Evolutionary conservation across 2,888 invertebrate genomes (phyloP), one percentile per base, ranked within the genome.

Genomic region (Drosophila borborema): DNA sequence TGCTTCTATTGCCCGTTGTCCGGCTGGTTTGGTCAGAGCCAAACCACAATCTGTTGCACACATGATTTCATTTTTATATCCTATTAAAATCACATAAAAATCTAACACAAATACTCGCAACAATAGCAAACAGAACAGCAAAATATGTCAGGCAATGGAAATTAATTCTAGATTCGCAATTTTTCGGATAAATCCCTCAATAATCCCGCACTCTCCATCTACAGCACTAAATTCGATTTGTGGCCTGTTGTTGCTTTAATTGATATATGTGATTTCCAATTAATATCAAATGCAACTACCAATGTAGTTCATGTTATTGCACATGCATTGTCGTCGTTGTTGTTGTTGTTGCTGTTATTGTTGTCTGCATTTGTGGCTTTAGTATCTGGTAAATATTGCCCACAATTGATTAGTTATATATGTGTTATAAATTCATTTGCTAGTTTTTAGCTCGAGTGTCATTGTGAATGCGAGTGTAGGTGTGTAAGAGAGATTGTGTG

Each of bases 11-110:
- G 68, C 8, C 36, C 14, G 31, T 28, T 56, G 59, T 69, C 23
- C 73, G 41, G 54, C 59, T 64, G 62, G 48, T 60, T 60, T 18
- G 74, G 64, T 53, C 58, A 56, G 63, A 18, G 41, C 38, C 51
- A 8, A 14, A 66, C 86, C 86, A 67, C 86, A 86, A 86, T 86
- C 86, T 86, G 86, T 90, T 86, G 86, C 86, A 90, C 90, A 86
- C 88, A 90, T 86, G 88, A 86, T 86, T 86, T 86, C 90, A 90
- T 86, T 86, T 86, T 90, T 86, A 86, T 86, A 90, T 83, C 90
- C 83, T 62, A 86, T 86, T 86, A 86, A 90, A 86, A 88, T 64
- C 90, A 75, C 86, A 86, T 86, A 90, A 90, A 86, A 88, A 83
- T 86, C 86, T 77, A 89, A 89, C 62, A 72, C 82, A 77, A 74